Evolutionary conservation across 2,797 vertebrate genomes (phyloP).

Genomic region (Spinus pinus): DNA sequence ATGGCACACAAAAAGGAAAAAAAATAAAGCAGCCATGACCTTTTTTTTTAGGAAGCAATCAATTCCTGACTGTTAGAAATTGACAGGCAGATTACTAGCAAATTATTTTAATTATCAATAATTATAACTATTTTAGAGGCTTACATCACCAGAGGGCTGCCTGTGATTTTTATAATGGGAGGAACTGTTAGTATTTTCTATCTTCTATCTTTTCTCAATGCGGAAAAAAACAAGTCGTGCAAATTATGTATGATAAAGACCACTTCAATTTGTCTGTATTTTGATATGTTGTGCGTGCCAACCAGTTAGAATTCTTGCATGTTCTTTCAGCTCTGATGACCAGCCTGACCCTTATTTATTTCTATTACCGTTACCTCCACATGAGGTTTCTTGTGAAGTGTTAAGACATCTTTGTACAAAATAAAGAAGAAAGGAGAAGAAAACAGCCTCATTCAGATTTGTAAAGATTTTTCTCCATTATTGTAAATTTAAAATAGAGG

Average conservation of each 20-base stretch:
- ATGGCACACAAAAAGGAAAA: background rate
- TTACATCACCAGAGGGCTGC: background rate
- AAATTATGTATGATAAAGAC: background rate
- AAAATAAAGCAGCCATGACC: background rate
- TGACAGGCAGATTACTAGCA: background rate
- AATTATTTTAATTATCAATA: constrained; percentile 34
- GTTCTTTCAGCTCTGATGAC: background rate
- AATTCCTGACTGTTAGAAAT: background rate
- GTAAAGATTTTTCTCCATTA: background rate
- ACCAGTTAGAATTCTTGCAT: background rate
- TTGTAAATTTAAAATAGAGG: background rate
- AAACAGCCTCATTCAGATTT: background rate
- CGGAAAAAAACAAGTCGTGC: background rate
- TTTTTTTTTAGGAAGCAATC: constrained; percentile 22
- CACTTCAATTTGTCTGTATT: background rate
- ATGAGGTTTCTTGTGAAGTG: background rate
- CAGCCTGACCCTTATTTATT: background rate
- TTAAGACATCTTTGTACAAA: background rate
- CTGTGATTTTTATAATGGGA: background rate
- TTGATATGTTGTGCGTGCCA: background rate
- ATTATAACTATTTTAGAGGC: constrained; percentile 4
- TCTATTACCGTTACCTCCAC: background rate
- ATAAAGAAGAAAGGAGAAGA: background rate
- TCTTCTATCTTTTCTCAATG: background rate
- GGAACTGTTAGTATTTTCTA: background rate